A percentile compares a stretch with the other conserved stretches of the same genome.
phyloP scores from a whole-genome alignment of 2,797 vertebrate genomes.

The Bryconaethiops microstoma region DNA sequence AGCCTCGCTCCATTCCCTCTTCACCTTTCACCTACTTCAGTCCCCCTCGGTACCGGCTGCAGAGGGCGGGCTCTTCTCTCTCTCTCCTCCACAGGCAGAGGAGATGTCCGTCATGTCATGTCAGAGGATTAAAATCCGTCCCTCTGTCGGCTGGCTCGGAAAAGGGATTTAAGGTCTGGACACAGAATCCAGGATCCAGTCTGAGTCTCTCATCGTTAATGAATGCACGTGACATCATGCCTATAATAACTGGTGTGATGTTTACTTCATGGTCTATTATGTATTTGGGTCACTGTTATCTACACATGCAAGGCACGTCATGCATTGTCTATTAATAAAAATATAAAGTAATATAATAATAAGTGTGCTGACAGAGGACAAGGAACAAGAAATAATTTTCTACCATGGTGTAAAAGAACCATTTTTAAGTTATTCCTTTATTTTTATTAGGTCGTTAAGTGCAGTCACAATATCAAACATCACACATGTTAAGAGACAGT shows the following conservation, averaged over 20 bases:
- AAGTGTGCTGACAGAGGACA: too few relatives aligned
- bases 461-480: background rate
- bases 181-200: slow-evolving; percentile 41
- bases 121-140: slow-evolving; percentile 48
- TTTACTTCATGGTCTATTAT: background rate
- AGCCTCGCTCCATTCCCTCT: background rate
- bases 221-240: slow-evolving; percentile 29
- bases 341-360: too few relatives aligned
- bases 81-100: slow-evolving; percentile 1
- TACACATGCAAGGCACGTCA: background rate
- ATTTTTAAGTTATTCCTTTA: too few relatives aligned
- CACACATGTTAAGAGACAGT: background rate
- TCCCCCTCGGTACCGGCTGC: background rate
- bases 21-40: slow-evolving; percentile 51
- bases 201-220: slow-evolving; percentile 27
- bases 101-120: slow-evolving; percentile 31
- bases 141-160: slow-evolving; percentile 56
- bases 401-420: background rate
- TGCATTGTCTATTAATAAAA: too few relatives aligned
- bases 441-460: background rate
- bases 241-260: slow-evolving; percentile 32
- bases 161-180: slow-evolving; percentile 76
- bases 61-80: slow-evolving; percentile 1
- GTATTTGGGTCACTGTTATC: background rate
- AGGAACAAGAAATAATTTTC: background rate